Evolutionary conservation across 1,140 invertebrate species (phyloP), one percentile per base, ranked within the genome.

Genomic region (Psix sp.): DNA sequence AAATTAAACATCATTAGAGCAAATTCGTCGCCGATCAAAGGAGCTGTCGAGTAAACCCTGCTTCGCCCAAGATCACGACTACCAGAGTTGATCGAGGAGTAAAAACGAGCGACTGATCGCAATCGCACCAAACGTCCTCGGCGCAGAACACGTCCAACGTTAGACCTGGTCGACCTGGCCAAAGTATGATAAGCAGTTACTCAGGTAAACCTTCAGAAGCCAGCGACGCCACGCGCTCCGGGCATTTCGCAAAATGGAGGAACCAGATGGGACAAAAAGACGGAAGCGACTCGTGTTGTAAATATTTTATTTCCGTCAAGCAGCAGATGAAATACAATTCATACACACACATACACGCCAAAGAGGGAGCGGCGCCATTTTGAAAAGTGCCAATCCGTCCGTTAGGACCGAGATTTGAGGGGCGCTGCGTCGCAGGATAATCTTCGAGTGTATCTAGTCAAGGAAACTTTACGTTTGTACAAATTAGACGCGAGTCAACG

Each of bases 1-100:
- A 82, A 78, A 80, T 76, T 82, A 80, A 76, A 81, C 49, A 74
- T 81, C 77, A 67, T 77, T 80, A 82, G 77, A 77, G 57, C 67
- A 77, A 74, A 78, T 80, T 78, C 66, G 70, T 70, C 67, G 76
- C 65, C 75, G 76, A 74, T 72, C 62, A 35, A 59, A 49, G 51
- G 16, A 60, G 57, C 56, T 40, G 63, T 74, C 63, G 42, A 68
- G 15, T 21, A 33, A 51, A 68, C 62, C 51, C 67, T 67, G 67
- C 67, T 76, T 71, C 60, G 60, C 73, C 62, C 54, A 52, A 33
- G 33, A 71, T 57, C 54, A 51, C 43, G 45, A 57, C 60, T 48
- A 39, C 26, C 26, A 63, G 36, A 68, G 51, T 57, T 51, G 29
- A 20, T 65, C 21, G 46, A 24, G 4, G n/a, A 26, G 42, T 35